Percentiles rank a stretch among this genome's conserved stretches.
phyloP scores from a whole-genome alignment of 2,113 vertebrate species.

The Lepisosteus osseus region DNA sequence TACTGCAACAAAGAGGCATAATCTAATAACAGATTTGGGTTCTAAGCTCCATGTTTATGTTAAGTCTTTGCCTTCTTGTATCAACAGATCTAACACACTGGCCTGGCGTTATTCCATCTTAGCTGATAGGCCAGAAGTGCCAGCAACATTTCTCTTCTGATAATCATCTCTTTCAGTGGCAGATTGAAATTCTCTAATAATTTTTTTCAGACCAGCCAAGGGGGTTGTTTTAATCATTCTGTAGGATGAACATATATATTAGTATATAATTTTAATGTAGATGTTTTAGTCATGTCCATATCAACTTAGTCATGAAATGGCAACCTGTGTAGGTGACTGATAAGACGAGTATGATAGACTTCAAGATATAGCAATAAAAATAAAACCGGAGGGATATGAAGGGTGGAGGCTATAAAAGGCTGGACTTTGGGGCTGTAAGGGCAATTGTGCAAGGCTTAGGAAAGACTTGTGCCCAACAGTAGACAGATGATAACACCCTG shows the following conservation, averaged over 20 bases:
- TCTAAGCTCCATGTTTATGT: conserved; percentile 8
- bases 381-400: not conserved
- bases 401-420: not conserved
- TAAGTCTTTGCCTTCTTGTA: not conserved
- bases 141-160: not conserved
- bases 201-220: not conserved
- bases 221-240: not conserved
- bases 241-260: not conserved
- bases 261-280: not conserved
- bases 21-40: conserved; percentile 6
- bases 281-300: not conserved
- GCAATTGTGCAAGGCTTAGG: not conserved
- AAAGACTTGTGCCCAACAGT: not conserved
- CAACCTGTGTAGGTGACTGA: not conserved
- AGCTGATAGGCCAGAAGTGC: not conserved
- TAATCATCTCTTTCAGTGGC: not conserved
- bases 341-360: conserved; percentile 9
- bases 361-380: not conserved
- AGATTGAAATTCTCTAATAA: not conserved
- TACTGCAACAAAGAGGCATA: not conserved
- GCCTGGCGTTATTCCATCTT: not conserved
- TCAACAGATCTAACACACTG: not conserved
- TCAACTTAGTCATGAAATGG: not conserved
- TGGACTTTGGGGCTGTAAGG: not conserved
- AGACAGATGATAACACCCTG: conserved; percentile 2